phyloP scores from a whole-genome alignment of 2,797 vertebrate species.

The Gobio occitaniae region DNA sequence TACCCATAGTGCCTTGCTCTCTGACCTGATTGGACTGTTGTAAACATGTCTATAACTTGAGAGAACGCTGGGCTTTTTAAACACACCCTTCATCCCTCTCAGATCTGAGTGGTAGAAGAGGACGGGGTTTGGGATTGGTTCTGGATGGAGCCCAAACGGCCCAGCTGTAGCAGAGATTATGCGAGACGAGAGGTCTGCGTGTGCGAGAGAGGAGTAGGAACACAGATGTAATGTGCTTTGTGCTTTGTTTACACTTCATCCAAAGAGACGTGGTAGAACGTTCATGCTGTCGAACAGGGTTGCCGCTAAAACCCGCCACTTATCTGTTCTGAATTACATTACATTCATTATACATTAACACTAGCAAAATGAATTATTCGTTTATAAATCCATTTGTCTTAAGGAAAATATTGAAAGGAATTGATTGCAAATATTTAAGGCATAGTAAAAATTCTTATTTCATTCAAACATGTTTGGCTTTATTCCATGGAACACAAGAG shows the following conservation, averaged over 20 bases:
- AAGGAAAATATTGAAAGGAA: neutral
- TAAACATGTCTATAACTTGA: neutral
- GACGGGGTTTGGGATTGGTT: conserved; percentile 8
- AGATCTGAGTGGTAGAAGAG: conserved; percentile 28
- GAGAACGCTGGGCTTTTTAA: neutral
- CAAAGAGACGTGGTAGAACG: conserved; percentile 17
- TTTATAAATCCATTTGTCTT: neutral
- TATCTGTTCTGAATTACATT: conserved; percentile 12
- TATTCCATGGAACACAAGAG: neutral
- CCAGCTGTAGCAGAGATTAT: conserved; percentile 37
- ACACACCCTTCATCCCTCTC: conserved; percentile 2
- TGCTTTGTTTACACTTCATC: conserved; percentile 40
- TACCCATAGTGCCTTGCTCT: conserved; percentile 23
- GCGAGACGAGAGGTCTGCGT: conserved; percentile 28
- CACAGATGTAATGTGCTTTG: conserved; percentile 27
- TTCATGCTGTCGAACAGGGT: conserved; percentile 29
- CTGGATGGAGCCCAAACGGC: conserved; percentile 1
- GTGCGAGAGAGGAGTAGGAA: conserved; percentile 22
- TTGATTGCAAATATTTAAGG: neutral
- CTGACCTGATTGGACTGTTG: neutral
- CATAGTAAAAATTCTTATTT: neutral
- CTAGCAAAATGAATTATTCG: neutral
- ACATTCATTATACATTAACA: conserved; percentile 9
- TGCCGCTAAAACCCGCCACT: neutral
- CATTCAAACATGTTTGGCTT: neutral